These are phyloP conservation scores for Teleopsis dalmanni DNA, from an alignment of 1,140 invertebrate species.

Conservation along the genomic window DNA sequence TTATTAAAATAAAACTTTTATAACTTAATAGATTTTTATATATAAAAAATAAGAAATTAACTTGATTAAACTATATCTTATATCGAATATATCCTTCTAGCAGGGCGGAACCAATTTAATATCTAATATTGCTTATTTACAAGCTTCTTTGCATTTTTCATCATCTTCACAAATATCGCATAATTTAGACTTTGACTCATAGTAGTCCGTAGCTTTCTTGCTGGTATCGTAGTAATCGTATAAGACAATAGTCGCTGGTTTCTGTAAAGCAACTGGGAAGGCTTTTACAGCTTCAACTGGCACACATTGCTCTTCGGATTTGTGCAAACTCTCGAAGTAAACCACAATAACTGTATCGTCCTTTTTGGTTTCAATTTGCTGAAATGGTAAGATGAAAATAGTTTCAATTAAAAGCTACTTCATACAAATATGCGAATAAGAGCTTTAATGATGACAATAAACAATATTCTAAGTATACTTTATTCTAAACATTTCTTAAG, in stretches of 20 bases:
- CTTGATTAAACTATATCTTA: too few relatives aligned
- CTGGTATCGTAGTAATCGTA: slow-evolving; percentile 90
- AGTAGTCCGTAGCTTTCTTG: slow-evolving; percentile 48
- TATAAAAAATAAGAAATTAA: too few relatives aligned
- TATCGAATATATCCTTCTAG: too few relatives aligned
- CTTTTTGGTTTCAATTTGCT: slow-evolving; percentile 67
- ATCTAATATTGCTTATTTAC: neutral
- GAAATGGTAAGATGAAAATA: too few relatives aligned
- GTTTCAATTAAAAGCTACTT: neutral
- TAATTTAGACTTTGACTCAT: slow-evolving; percentile 31
- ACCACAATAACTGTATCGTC: slow-evolving; percentile 67
- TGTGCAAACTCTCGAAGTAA: slow-evolving; percentile 74
- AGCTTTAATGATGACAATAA: neutral
- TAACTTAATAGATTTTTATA: too few relatives aligned
- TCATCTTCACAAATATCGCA: slow-evolving; percentile 33
- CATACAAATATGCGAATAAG: neutral
- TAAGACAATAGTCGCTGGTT: slow-evolving; percentile 71
- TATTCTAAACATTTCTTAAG: neutral
- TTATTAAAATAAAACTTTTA: too few relatives aligned
- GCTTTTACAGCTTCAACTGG: slow-evolving; percentile 74
- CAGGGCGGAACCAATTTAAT: too few relatives aligned
- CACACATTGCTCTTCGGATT: slow-evolving; percentile 62
- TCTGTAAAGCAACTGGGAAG: slow-evolving; percentile 75
- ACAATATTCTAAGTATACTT: neutral
- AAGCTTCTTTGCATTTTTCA: slow-evolving; percentile 12